phyloP scores from a whole-genome alignment of 1,140 invertebrate genomes.

The Dysdera silvatica region DNA sequence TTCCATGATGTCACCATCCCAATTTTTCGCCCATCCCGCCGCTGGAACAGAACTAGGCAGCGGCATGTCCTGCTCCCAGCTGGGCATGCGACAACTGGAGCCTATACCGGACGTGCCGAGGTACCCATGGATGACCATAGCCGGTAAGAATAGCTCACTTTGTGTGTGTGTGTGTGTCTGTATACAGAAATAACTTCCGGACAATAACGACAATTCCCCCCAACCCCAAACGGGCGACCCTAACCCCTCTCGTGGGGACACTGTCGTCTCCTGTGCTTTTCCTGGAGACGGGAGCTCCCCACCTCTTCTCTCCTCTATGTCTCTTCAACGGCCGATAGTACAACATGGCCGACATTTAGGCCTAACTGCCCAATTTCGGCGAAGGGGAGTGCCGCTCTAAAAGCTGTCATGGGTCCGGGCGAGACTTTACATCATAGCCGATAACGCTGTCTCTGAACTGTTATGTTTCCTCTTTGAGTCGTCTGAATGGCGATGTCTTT shows the following conservation, averaged over 20 bases:
- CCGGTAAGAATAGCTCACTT: constrained; percentile 65
- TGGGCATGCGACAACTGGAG: constrained; percentile 44
- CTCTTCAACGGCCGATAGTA: constrained; percentile 10
- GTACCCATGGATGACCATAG: constrained; percentile 94
- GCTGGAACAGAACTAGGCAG: constrained; percentile 54
- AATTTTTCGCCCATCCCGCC: constrained; percentile 71
- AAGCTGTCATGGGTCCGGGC: neutral
- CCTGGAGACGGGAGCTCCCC: too few relatives aligned
- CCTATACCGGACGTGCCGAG: constrained; percentile 70
- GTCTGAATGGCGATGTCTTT: too few relatives aligned
- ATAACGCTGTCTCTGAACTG: too few relatives aligned
- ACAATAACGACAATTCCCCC: too few relatives aligned
- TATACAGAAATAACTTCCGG: neutral
- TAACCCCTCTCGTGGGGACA: too few relatives aligned
- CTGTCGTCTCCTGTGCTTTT: too few relatives aligned
- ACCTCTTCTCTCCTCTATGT: constrained; percentile 6
- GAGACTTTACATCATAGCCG: too few relatives aligned
- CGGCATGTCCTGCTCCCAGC: constrained; percentile 45
- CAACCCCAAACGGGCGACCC: too few relatives aligned
- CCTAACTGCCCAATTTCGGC: constrained; percentile 17
- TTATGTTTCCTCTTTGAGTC: too few relatives aligned
- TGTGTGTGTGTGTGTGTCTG: neutral
- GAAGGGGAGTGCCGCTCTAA: neutral
- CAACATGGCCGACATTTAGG: constrained; percentile 30
- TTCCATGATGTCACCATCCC: constrained; percentile 55